These are phyloP conservation scores for Paramisgurnus dabryanus DNA, from an alignment of 2,113 vertebrate species.

Conservation along the genomic window DNA sequence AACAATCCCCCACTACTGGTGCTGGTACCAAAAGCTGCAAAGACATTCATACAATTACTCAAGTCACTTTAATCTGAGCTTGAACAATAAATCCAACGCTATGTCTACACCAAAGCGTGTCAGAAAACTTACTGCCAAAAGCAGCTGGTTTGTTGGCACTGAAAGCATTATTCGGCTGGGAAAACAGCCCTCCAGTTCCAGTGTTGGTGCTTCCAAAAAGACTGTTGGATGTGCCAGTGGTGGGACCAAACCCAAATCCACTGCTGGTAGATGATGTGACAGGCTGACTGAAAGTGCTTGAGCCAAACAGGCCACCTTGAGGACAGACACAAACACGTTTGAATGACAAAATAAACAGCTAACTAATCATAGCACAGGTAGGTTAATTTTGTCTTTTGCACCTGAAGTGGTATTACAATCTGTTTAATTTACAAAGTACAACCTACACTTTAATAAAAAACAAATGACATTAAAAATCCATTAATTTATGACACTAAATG, in stretches of 20 bases:
- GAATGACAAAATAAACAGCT: not conserved
- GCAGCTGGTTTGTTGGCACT: slow-evolving; percentile 86
- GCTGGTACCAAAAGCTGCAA: slow-evolving; percentile 88
- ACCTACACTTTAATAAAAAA: too few species aligned
- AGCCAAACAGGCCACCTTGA: slow-evolving; percentile 90
- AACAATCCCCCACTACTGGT: slow-evolving; percentile 91
- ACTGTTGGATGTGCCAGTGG: slow-evolving; percentile 84
- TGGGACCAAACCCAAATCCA: slow-evolving; percentile 88
- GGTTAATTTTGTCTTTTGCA: too few species aligned
- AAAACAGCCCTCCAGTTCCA: slow-evolving; percentile 86
- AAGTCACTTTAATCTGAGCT: not conserved
- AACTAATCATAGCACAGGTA: not conserved
- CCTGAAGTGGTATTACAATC: too few species aligned
- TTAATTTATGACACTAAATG: too few species aligned
- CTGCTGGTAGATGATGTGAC: slow-evolving; percentile 89
- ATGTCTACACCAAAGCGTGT: not conserved
- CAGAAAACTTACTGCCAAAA: slow-evolving; percentile 86
- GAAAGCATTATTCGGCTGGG: slow-evolving; percentile 92
- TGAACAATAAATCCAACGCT: not conserved
- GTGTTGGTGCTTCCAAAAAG: slow-evolving; percentile 89
- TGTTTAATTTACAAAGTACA: too few species aligned
- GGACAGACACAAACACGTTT: not conserved
- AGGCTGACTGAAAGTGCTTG: slow-evolving; percentile 89
- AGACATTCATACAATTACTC: slow-evolving; percentile 1
- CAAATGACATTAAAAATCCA: not conserved